Percentiles rank a stretch among this genome's conserved stretches.
Evolutionary conservation across 2,797 vertebrate genomes (phyloP).

Genomic region (Psittacula derbiana): DNA sequence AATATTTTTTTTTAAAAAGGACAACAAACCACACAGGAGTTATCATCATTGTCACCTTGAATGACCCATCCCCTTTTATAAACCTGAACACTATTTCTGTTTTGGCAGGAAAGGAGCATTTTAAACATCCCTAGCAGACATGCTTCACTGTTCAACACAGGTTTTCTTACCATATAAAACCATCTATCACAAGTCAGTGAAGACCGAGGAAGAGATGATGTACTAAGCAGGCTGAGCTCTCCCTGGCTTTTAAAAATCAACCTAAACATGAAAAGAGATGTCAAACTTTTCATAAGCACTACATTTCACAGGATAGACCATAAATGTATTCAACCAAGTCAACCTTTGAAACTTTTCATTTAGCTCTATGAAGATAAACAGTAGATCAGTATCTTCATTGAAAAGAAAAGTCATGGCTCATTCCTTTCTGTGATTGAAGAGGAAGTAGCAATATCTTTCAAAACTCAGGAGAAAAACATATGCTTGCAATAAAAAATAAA

Average conservation of each 20-base stretch:
- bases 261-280: neutral
- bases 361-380: constrained; percentile 1
- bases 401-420: constrained; percentile 48
- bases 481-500: constrained; percentile 42
- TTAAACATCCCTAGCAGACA: neutral
- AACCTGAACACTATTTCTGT: neutral
- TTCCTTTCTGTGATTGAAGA: constrained; percentile 46
- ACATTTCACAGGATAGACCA: neutral
- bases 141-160: neutral
- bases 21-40: neutral
- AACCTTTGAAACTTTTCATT: constrained; percentile 10
- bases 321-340: constrained; percentile 10
- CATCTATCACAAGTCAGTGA: neutral
- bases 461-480: constrained; percentile 42
- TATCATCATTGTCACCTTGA: neutral
- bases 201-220: neutral
- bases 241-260: neutral
- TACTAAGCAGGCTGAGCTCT: neutral
- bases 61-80: neutral
- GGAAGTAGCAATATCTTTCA: constrained; percentile 19
- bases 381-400: constrained; percentile 57
- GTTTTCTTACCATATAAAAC: neutral
- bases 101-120: neutral
- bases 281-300: neutral
- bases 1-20: neutral